Percentiles rank a stretch among this genome's conserved stretches.
phyloP scores from a whole-genome alignment of 2,888 invertebrate genomes.

The Pyrrhia umbra region DNA sequence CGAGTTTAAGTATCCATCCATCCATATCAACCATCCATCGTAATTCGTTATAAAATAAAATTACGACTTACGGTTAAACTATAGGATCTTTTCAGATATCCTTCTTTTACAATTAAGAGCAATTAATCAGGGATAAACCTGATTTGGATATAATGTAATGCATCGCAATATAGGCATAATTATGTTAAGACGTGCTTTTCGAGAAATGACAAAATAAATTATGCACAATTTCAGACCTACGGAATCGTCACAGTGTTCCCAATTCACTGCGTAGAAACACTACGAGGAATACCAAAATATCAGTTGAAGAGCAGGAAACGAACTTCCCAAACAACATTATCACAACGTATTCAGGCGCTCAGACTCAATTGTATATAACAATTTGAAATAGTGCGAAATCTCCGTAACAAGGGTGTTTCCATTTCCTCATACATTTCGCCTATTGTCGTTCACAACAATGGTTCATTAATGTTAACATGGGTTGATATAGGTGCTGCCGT shows the following conservation, averaged over 20 bases:
- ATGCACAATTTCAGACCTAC: background rate
- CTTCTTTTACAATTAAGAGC: no score
- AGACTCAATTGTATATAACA: constrained; percentile 34
- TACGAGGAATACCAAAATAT: constrained; percentile 1
- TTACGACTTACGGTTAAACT: no score
- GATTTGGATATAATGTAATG: no score
- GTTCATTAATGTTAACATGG: constrained; percentile 71
- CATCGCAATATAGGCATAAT: no score
- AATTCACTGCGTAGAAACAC: background rate
- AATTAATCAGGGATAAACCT: no score
- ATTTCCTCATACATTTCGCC: constrained; percentile 67
- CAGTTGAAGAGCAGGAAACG: constrained; percentile 21
- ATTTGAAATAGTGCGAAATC: constrained; percentile 45
- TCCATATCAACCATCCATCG: no score
- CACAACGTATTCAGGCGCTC: constrained; percentile 20
- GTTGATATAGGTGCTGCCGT: constrained; percentile 28
- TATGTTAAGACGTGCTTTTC: no score
- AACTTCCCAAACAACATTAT: constrained; percentile 31
- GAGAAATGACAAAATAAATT: no score
- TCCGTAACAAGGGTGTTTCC: constrained; percentile 59
- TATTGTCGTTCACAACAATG: constrained; percentile 76
- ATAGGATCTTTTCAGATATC: no score
- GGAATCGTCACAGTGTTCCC: background rate
- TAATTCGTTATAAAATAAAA: no score
- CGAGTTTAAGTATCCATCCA: no score